Base-by-base conservation (phyloP, 2,797 vertebrate species). In the Squalus acanthias region DNA sequence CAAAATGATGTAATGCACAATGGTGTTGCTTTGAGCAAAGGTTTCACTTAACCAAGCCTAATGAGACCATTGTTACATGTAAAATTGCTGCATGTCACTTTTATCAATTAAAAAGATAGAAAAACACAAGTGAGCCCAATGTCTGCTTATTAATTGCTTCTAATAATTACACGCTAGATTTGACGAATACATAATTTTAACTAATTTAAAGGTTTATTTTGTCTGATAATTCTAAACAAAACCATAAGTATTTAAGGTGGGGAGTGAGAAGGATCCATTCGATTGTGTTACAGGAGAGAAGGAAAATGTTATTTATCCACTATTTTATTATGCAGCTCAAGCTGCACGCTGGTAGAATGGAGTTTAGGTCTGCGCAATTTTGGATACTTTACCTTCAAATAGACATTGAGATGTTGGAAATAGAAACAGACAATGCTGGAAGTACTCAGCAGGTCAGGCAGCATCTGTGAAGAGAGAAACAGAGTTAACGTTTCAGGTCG, bases 31-130 rank as follows among this genome's bases (percentile, higher is more conserved):
- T 76, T 76, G 50, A 76, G 29, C 29, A 60, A 95, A 95, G 70
- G 15, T 95, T 94, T 69, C 33, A 95, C 53, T 76, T 95, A 76
- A 95, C 60, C 26, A 74, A 72, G 70, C 67, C 13, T 53, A 95
- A 46, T 95, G 67, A 95, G 39, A 17, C 50, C 69, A 74, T 33
- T 72, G 29, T 95, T n/a, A 15, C 50, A 57, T 76, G 3, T 33
- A 57, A 33, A 53, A 95, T 74, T 57, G 26, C 50, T 72, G 29
- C 50, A 60, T 17, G 12, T n/a, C 50, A 33, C 26, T 95, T 95
- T 95, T 76, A 57, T 95, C 76, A 95, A 95, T 95, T 72, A 9
- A 17, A 74, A 15, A 72, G 39, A 15, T 33, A 57, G 9, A 13
- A 33, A 74, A 76, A 8, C 94, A 74, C 24, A 93, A 93, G 39